Percentiles rank a stretch among this genome's conserved stretches.
phyloP scores from a whole-genome alignment of 1,140 invertebrate genomes.

The Trypoxylus dichotomus region DNA sequence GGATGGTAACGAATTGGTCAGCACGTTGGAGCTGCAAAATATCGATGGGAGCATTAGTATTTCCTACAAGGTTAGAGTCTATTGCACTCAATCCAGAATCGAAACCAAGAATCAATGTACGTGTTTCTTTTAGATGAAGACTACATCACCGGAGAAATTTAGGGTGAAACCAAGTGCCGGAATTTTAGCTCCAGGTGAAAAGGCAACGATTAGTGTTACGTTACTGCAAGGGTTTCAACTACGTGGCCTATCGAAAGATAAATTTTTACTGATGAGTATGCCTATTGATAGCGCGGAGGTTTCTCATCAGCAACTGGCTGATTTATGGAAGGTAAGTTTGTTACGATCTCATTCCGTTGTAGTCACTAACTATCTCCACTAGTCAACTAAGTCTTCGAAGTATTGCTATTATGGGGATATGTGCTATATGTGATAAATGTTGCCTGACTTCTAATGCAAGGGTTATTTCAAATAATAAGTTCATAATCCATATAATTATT shows the following conservation, averaged over 20 bases:
- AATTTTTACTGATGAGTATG: constrained; percentile 72
- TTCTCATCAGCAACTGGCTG: constrained; percentile 55
- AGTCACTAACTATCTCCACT: not conserved
- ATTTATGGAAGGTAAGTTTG: constrained; percentile 65
- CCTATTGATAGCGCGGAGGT: constrained; percentile 57
- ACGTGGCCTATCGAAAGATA: constrained; percentile 62
- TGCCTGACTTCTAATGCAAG: too few relatives aligned
- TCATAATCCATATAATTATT: too few relatives aligned
- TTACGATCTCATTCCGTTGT: not conserved
- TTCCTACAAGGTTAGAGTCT: constrained; percentile 70
- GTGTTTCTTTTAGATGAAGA: constrained; percentile 66
- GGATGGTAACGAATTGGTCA: constrained; percentile 65
- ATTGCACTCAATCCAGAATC: constrained; percentile 20
- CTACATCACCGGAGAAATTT: constrained; percentile 82
- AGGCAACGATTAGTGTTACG: constrained; percentile 57
- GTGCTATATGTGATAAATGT: too few relatives aligned
- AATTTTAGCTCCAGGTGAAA: constrained; percentile 62
- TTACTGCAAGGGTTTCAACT: constrained; percentile 60
- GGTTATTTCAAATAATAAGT: too few relatives aligned
- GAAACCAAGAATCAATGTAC: constrained; percentile 20
- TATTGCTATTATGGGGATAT: too few relatives aligned
- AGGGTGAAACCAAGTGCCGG: constrained; percentile 84
- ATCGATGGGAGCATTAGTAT: constrained; percentile 62
- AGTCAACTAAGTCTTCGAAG: not conserved
- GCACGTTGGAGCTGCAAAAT: constrained; percentile 70